Base-by-base conservation (phyloP, 2,113 vertebrate genomes). In the Xerus inauris region DNA sequence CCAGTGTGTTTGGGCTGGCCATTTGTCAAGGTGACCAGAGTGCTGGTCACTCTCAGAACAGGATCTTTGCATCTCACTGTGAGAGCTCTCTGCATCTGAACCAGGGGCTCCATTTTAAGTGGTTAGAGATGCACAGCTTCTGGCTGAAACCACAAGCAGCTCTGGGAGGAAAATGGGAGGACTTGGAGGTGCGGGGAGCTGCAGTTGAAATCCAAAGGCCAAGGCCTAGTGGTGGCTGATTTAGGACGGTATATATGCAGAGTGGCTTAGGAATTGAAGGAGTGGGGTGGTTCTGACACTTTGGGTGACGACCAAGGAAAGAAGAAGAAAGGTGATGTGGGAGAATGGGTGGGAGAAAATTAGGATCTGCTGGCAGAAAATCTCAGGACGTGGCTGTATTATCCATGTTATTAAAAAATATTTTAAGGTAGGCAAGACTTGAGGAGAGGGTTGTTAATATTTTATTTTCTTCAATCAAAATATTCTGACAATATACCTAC, bases 31-130 rank as follows among this genome's bases (percentile, higher is more conserved):
- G 73, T 2, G n/a, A n/a, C 4, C 72, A 91, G 89, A 62, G 57
- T 86, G 38, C 26, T 76, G 75, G 73, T 77, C 91, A 80, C 73
- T 73, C 69, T 95, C 79, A 89, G 84, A 86, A 77, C 73, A 94
- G 86, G 76, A 67, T 71, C 62, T 95, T 92, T 93, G 81, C 67
- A 65, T 96, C 45, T 75, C 73, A n/a, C 72, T 94, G 85, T 91
- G 67, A 80, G 26, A 67, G 49, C 45, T 38, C 16, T 73, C 65
- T 76, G 26, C 69, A 45, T 64, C 91, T 89, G 77, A 94, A 93
- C 64, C 64, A 81, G 81, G 49, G 64, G 85, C 38, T 94, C 65
- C 75, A 16, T 97, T 92, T 95, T 40, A 97, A 96, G 94, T 67
- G 89, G 97, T 91, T 83, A 93, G 64, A 94, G 79, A 51, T 59